Evolutionary conservation across 2,888 invertebrate species (phyloP), one percentile per base, ranked within the genome.

Genomic region (Lasiommata megera): DNA sequence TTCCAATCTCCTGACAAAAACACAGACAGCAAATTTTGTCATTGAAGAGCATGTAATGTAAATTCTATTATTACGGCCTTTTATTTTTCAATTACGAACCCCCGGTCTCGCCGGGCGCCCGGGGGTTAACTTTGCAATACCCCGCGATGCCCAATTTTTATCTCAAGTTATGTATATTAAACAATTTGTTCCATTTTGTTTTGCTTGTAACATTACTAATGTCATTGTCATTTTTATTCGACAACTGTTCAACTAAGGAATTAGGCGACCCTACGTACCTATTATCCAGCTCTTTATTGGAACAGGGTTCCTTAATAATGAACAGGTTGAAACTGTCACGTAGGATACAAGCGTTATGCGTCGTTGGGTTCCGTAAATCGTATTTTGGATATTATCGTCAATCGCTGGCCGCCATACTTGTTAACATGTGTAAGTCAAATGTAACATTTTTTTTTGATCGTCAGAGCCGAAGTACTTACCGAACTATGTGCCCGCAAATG

Each of bases 51-150:
- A 84, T 82, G 87, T 86, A 86, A 86, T 84, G 88, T 87, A 87
- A 88, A 89, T 89, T 90, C 88, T 88, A 89, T 90, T 89, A 90
- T 89, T 84, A 86, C 84, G 83, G 85, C 79, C 87, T 89, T 89
- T 89, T 90, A 90, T 89, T 90, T 90, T 89, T 88, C 90, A 90
- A 90, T 90, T 90, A 89, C 90, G 80, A 77, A 67, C 76, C 80
- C 81, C 82, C 76, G 71, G 77, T 68, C 74, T 76, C 78, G 70
- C 73, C 69, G 73, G 60, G 75, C 77, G 87, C 85, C 88, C 80
- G 79, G 79, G 88, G 88, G 86, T 78, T 82, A 78, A 80, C 79
- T 83, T 80, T 71, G 73, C 73, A 66, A 79, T 76, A 73, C 77
- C 76, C 78, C 71, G 69, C 62, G 69, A 63, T 66, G 60, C 66